Evolutionary conservation across 2,797 vertebrate species (phyloP).

Genomic region (Pseudopleuronectes americanus): DNA sequence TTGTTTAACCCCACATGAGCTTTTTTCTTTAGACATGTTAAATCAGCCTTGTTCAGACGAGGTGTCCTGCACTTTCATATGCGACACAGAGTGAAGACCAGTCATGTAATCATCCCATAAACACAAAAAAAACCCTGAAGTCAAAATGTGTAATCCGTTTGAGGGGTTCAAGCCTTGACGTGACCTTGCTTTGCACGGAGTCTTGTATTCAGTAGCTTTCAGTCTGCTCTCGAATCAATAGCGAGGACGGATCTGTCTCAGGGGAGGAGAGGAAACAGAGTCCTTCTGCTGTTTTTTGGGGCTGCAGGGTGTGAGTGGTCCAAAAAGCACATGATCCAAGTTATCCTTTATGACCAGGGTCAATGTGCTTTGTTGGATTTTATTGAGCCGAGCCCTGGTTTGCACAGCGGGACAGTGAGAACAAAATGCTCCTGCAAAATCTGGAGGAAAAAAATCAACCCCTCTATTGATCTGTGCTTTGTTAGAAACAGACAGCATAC

Average conservation of each 20-base stretch:
- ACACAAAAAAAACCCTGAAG: conserved; percentile 34
- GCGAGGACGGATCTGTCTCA: conserved; percentile 60
- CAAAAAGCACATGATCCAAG: conserved; percentile 53
- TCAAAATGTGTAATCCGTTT: conserved; percentile 55
- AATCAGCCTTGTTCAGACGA: neutral
- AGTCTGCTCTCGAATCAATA: conserved; percentile 73
- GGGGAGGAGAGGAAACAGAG: conserved; percentile 57
- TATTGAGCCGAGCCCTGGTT: conserved; percentile 52
- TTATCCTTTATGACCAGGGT: conserved; percentile 49
- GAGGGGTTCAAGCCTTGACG: conserved; percentile 51
- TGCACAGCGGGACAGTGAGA: conserved; percentile 51
- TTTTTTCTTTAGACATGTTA: neutral
- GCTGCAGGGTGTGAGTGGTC: conserved; percentile 44
- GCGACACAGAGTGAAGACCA: conserved; percentile 11
- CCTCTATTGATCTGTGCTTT: neutral
- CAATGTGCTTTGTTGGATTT: conserved; percentile 61
- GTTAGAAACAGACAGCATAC: neutral
- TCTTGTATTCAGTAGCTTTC: conserved; percentile 66
- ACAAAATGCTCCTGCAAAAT: conserved; percentile 54
- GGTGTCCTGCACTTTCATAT: neutral
- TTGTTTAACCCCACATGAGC: conserved; percentile 19
- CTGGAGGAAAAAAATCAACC: conserved; percentile 4
- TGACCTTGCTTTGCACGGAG: conserved; percentile 52
- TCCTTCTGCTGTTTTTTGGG: conserved; percentile 49
- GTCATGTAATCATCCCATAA: neutral